A percentile compares a stretch with the other conserved stretches of the same genome.
Evolutionary conservation across 2,888 invertebrate genomes (phyloP).

Genomic region (Deilephila elpenor): DNA sequence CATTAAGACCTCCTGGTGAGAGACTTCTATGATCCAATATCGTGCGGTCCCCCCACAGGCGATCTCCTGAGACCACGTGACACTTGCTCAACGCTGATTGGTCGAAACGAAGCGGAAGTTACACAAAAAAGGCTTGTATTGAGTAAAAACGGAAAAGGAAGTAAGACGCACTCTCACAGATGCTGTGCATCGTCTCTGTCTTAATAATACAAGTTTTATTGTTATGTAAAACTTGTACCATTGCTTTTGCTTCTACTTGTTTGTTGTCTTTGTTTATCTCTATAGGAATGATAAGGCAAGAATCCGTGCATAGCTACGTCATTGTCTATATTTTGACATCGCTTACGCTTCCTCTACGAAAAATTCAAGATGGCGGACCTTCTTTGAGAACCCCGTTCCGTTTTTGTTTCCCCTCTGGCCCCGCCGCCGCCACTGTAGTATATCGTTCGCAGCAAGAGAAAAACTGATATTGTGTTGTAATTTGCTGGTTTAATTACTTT

Average conservation of each 20-base stretch:
- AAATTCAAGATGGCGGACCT: slow-evolving; percentile 70
- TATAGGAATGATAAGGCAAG: slow-evolving; percentile 7
- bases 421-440: slow-evolving; percentile 83
- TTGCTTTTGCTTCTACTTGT: neutral
- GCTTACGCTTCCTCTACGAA: slow-evolving; percentile 42
- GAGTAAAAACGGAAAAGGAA: too few relatives aligned
- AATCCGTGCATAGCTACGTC: neutral
- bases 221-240: too few relatives aligned
- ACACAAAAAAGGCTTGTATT: too few relatives aligned
- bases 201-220: too few relatives aligned
- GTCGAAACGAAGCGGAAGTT: too few relatives aligned
- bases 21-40: too few relatives aligned
- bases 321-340: slow-evolving; percentile 37
- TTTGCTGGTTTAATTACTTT: slow-evolving; percentile 83
- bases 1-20: too few relatives aligned
- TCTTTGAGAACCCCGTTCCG: slow-evolving; percentile 83
- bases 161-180: too few relatives aligned
- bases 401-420: slow-evolving; percentile 84
- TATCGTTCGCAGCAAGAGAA: slow-evolving; percentile 84
- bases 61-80: too few relatives aligned
- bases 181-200: too few relatives aligned
- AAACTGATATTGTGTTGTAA: slow-evolving; percentile 82
- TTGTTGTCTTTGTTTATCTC: slow-evolving; percentile 15
- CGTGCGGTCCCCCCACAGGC: too few relatives aligned
- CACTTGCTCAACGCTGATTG: too few relatives aligned